phyloP scores from a whole-genome alignment of 1,140 invertebrate genomes.

The Chelonus insularis region DNA sequence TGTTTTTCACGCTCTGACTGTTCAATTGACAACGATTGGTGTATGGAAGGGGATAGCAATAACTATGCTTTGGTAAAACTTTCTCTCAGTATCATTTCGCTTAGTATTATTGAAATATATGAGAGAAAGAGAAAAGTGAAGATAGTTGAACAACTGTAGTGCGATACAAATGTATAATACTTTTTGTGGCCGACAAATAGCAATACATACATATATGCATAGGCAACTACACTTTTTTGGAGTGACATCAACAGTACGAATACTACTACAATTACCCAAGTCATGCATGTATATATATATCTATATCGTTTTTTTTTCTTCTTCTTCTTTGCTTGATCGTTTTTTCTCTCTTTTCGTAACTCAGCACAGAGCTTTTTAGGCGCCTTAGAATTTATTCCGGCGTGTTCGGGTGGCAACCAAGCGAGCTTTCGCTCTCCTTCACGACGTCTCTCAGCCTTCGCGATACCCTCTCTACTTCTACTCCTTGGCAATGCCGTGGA shows the following conservation, averaged over 20 bases:
- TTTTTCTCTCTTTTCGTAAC: constrained; percentile 12
- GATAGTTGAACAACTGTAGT: neutral
- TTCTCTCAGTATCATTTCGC: neutral
- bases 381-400: constrained; percentile 13
- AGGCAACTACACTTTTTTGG: neutral
- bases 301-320: constrained; percentile 1
- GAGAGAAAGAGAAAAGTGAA: neutral
- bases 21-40: neutral
- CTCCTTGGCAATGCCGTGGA: constrained; percentile 10
- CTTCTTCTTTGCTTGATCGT: constrained; percentile 1
- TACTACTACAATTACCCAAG: neutral
- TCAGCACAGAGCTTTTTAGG: constrained; percentile 8
- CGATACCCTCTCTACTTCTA: constrained; percentile 3
- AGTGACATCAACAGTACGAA: neutral
- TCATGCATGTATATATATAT: neutral
- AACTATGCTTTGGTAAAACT: neutral
- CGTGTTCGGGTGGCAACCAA: neutral
- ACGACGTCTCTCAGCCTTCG: neutral
- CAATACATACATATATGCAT: neutral
- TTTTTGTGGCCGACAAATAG: neutral
- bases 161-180: neutral
- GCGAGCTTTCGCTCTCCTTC: constrained; percentile 3
- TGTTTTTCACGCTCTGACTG: constrained; percentile 41
- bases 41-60: neutral
- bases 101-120: constrained; percentile 1